Base-by-base conservation (phyloP, 2,888 invertebrate genomes). In the Cerastis rubricosa region DNA sequence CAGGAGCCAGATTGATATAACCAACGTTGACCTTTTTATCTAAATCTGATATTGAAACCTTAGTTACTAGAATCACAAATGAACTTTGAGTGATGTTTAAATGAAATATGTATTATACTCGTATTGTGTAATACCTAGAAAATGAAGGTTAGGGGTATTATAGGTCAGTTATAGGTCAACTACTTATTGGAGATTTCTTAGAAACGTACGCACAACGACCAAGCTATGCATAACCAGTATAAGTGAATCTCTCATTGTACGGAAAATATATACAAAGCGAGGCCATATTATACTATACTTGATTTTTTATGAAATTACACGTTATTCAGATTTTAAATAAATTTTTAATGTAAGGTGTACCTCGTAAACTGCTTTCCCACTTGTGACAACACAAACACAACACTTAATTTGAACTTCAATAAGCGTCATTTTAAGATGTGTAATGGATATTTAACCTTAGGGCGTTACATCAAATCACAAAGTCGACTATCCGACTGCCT, bases 31-130 rank as follows among this genome's bases (percentile, higher is more conserved):
- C 66, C 73, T 61, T 61, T 43, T 35, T 59, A 35, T 35, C 35
- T 51, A n/a, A 25, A 22, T 51, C 19, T 54, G 59, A 47, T 19
- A 54, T 40, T n/a, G 63, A 67, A 66, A 61, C 6, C 47, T 51
- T 47, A 54, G 29, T 40, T 29, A 43, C 19, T 61, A 40, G 45
- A 67, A 63, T 35, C 19, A 35, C 25, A 74, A 74, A 64, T 49
- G 35, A 35, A 25, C 22, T 68, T 68, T 74, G 67, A 68, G 57
- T 43, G 75, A 74, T 63, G 43, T 45, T 43, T 3, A 6, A 35
- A 74, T 57, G 17, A 64, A 68, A 68, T 68, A 63, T 59, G 29
- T 57, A 73, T 80, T 43, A 19, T 29, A 80, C 43, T 64, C 17
- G 64, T 43, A 43, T 54, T 67, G 2, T 57, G 19, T 35, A 57